Evolutionary conservation across 2,113 vertebrate species (phyloP).

Genomic region (Ploceus nigricollis): DNA sequence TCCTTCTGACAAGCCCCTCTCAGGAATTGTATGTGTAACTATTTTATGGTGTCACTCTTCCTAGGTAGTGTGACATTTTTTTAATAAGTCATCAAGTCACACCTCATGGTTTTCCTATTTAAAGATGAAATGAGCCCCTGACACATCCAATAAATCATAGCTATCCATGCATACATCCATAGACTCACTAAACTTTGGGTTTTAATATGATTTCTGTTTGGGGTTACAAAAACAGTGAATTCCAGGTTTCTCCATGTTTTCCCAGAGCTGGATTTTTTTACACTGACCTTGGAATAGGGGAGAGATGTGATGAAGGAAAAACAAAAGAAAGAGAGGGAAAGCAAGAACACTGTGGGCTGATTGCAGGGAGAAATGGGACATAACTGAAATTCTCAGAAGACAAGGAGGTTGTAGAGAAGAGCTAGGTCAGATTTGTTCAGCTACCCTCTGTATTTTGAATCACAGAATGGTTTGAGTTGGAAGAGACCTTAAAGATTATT

Average conservation of each 20-base stretch:
- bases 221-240: background rate
- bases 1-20: background rate
- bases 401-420: background rate
- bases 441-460: background rate
- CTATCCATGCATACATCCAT: background rate
- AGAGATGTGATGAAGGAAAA: background rate
- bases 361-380: background rate
- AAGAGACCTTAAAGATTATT: background rate
- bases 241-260: background rate
- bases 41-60: background rate
- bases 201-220: background rate
- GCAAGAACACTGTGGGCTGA: background rate
- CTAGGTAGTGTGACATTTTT: background rate
- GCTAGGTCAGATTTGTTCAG: background rate
- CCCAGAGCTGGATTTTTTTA: background rate
- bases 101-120: background rate
- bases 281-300: background rate
- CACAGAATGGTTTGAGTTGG: background rate
- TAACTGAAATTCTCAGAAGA: background rate
- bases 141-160: background rate
- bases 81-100: conserved; percentile 8
- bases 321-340: background rate
- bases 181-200: background rate
- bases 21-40: background rate
- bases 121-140: background rate